Evolutionary conservation across 2,888 invertebrate species (phyloP).

Genomic region (Trypoxylon attenuatum): DNA sequence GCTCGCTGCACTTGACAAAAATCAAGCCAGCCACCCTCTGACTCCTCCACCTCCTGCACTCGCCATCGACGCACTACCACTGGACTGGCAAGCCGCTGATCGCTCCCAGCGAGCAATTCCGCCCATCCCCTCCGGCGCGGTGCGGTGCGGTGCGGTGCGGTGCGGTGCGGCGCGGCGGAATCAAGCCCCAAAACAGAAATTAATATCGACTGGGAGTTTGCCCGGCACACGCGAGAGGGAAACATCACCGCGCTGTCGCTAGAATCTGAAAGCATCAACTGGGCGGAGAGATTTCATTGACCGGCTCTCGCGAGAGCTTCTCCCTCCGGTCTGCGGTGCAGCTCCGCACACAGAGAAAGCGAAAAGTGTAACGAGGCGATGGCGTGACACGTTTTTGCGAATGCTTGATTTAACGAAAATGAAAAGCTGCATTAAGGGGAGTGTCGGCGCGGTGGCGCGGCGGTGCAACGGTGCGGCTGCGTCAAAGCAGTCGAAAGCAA

Average conservation of each 20-base stretch:
- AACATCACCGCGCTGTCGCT: background rate
- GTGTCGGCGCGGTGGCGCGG: background rate
- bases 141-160: too few relatives aligned
- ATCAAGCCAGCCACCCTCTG: constrained; percentile 28
- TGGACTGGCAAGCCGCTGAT: too few relatives aligned
- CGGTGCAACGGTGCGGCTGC: too few relatives aligned
- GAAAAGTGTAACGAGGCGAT: background rate
- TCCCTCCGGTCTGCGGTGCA: background rate
- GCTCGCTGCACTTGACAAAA: constrained; percentile 39
- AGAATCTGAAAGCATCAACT: too few relatives aligned
- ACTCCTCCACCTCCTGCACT: background rate
- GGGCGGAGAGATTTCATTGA: too few relatives aligned
- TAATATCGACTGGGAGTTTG: constrained; percentile 12
- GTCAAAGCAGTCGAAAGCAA: background rate
- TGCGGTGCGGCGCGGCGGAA: too few relatives aligned
- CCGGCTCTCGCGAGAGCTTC: too few relatives aligned
- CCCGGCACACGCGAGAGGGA: too few relatives aligned
- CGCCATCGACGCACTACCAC: constrained; percentile 21
- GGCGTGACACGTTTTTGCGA: background rate
- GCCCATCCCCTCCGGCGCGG: too few relatives aligned
- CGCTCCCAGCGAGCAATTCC: too few relatives aligned
- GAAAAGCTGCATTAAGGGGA: background rate
- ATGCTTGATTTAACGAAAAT: background rate
- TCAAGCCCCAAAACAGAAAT: constrained; percentile 26
- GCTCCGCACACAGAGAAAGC: background rate